Conservation (phyloP, 2,797 vertebrate species). For the Eospalax fontanierii region DNA sequence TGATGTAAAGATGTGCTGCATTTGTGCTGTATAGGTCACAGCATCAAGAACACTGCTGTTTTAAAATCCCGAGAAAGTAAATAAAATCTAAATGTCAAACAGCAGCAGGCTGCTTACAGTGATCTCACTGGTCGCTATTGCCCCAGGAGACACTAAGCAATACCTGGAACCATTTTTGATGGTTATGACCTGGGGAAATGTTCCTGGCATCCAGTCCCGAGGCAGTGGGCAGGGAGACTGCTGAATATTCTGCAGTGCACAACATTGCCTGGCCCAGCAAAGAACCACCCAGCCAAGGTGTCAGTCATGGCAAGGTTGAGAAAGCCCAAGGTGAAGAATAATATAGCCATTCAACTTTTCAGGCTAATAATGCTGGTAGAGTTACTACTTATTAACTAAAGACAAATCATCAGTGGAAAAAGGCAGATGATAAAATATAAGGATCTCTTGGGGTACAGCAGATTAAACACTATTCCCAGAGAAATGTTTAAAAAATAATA, state of each 20-base stretch:
- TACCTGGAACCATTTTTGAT: constrained; percentile 4
- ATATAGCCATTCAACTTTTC: not conserved
- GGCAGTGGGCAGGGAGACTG: not conserved
- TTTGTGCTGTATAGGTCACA: not conserved
- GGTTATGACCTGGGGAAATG: not conserved
- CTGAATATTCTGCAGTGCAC: not conserved
- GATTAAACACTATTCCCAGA: not conserved
- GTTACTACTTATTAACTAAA: not conserved
- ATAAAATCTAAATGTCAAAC: not conserved
- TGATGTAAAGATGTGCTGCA: not conserved
- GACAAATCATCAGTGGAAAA: not conserved
- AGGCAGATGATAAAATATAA: constrained; percentile 2
- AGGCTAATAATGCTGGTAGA: not conserved
- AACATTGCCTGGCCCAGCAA: not conserved
- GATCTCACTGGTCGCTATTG: not conserved
- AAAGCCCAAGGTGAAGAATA: not conserved
- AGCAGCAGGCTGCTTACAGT: not conserved
- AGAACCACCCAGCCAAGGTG: not conserved
- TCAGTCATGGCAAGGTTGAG: not conserved
- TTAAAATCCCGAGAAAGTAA: constrained; percentile 11
- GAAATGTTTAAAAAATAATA: not conserved
- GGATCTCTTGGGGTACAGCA: not conserved
- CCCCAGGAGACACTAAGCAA: not conserved
- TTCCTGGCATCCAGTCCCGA: not conserved
- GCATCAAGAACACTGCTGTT: not conserved